Evolutionary conservation across 2,888 invertebrate species (phyloP).

Genomic region (Chydorus sphaericus): DNA sequence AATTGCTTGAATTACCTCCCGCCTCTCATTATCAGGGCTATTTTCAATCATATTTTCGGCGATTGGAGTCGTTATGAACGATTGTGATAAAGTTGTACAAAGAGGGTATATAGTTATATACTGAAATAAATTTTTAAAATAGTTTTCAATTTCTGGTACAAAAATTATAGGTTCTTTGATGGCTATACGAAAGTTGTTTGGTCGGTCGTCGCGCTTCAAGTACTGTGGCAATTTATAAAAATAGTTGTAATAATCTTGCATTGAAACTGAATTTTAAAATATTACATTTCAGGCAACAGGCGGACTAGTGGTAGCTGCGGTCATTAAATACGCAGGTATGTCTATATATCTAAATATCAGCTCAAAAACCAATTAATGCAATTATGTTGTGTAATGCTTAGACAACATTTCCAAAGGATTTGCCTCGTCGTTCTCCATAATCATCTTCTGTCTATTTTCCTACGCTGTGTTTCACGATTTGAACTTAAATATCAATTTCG

Average conservation of each 20-base stretch:
- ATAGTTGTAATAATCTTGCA: background rate
- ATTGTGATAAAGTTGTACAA: conserved; percentile 27
- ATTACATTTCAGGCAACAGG: conserved; percentile 31
- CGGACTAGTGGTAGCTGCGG: conserved; percentile 36
- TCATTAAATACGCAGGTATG: conserved; percentile 35
- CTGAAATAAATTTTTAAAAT: too few relatives aligned
- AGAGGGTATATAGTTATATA: too few relatives aligned
- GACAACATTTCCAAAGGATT: conserved; percentile 41
- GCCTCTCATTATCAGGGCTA: conserved; percentile 25
- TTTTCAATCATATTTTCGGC: conserved; percentile 32
- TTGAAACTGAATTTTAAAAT: background rate
- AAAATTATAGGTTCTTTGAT: conserved; percentile 36
- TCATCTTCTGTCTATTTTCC: conserved; percentile 34
- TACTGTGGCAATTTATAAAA: conserved; percentile 19
- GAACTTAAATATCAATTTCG: conserved; percentile 20
- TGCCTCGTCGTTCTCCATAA: conserved; percentile 37
- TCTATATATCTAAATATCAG: too few relatives aligned
- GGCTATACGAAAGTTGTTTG: conserved; percentile 34
- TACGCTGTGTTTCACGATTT: conserved; percentile 33
- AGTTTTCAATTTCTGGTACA: too few relatives aligned
- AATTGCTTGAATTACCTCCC: background rate
- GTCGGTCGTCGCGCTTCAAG: conserved; percentile 33
- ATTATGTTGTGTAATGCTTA: too few relatives aligned
- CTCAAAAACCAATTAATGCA: too few relatives aligned
- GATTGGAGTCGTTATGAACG: conserved; percentile 29